Evolutionary conservation across 2,113 vertebrate species (phyloP), one percentile per base, ranked within the genome.

Genomic region (Mesitornis unicolor): DNA sequence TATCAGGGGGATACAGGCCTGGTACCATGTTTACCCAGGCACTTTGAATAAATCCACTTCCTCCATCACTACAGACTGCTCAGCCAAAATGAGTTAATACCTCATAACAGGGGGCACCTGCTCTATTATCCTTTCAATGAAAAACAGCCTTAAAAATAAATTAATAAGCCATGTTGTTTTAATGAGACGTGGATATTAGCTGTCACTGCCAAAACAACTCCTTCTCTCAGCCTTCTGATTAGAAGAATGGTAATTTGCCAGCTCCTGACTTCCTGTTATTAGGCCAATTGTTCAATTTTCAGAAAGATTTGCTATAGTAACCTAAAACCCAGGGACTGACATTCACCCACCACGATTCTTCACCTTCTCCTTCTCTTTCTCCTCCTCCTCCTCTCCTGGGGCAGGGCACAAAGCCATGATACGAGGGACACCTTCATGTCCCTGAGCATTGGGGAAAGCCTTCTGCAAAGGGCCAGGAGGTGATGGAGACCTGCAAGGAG

Each of bases 281-380:
- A 97, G 96, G 80, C 71, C 59, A 94, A 45, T 94, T 93, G 70
- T 87, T 95, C 67, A 74, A 71, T 90, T 96, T 94, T 96, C 74
- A 91, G 83, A 88, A 94, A 93, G 83, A 70, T 81, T 94, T 92
- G 71, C 67, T 40, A 94, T 67, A 74, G 53, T 36, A 6, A 53
- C 77, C 64, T 92, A 65, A 95, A 77, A 31, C 13, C 33, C 9
- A 10, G 16, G 15, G n/a, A 21, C 3, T 88, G 68, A 94, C 17
- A 8, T 48, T 88, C 43, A 50, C 79, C 16, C 76, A 45, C 15
- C 31, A 25, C 1, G 18, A 57, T n/a, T 40, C 61, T 64, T 38
- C 25, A 31, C 36, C 47, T 73, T 26, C 20, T 36, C 19, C 38
- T 53, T 20, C 57, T 64, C 36, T 25, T 70, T 13, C 13, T 64